phyloP scores from a whole-genome alignment of 2,797 vertebrate species.

The Anguilla megastoma region DNA sequence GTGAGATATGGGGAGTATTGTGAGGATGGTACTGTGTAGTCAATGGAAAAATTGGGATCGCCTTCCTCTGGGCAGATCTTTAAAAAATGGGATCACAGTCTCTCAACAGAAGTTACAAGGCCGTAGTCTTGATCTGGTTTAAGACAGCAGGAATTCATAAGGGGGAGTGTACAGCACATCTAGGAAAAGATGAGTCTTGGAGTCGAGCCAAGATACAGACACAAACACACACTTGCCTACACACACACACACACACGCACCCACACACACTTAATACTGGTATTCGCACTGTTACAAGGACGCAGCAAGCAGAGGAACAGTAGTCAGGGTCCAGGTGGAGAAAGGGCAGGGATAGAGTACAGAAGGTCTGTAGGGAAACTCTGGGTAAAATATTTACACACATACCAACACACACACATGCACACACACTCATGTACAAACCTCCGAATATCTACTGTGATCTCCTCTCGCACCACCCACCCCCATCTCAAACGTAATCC shows the following conservation, averaged over 20 bases:
- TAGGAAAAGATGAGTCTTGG: conserved; percentile 29
- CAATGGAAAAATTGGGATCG: conserved; percentile 44
- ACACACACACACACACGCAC: conserved; percentile 24
- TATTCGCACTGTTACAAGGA: conserved; percentile 42
- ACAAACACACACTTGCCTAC: not conserved
- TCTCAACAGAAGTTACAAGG: conserved; percentile 29
- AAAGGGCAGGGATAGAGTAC: conserved; percentile 42
- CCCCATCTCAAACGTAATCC: conserved; percentile 34
- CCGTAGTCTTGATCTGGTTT: conserved; percentile 28
- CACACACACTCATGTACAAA: conserved; percentile 41
- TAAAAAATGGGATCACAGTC: conserved; percentile 30
- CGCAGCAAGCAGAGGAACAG: conserved; percentile 54
- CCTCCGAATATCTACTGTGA: conserved; percentile 79
- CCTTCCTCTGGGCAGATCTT: conserved; percentile 1
- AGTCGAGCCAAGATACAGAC: conserved; percentile 46
- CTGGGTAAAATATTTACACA: conserved; percentile 53
- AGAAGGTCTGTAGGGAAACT: conserved; percentile 55
- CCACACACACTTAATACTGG: conserved; percentile 22
- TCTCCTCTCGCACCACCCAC: conserved; percentile 70
- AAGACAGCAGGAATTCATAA: conserved; percentile 36
- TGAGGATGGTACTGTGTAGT: conserved; percentile 42
- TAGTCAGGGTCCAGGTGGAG: conserved; percentile 57
- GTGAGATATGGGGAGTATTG: conserved; percentile 34
- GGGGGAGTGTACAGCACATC: conserved; percentile 27
- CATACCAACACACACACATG: conserved; percentile 42